Base-by-base conservation (phyloP, 2,113 vertebrate genomes). In the Rhinichthys klamathensis region DNA sequence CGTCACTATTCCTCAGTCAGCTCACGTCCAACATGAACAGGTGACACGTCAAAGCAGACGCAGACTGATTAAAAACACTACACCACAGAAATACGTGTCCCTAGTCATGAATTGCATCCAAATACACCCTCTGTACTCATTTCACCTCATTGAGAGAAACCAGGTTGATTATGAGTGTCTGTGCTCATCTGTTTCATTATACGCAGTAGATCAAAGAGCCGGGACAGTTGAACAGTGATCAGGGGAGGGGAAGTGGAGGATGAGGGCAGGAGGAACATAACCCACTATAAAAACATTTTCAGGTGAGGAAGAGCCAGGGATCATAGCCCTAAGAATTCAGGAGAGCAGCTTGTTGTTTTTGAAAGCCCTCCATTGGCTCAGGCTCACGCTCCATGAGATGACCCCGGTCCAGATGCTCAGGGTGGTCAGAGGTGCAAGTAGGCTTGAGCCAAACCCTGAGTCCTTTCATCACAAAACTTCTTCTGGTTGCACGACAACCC, bases 11-110 rank as follows among this genome's bases (percentile, higher is more conserved):
- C 85, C 81, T 89, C 85, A 85, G 78, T 87, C 85, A 89, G 81
- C 86, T 81, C 72, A 83, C 78, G 56, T 85, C 65, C 82, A 54
- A 85, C 85, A 70, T 87, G 90, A 89, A 86, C 79, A 80, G 78
- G 41, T 87, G 90, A 90, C 88, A 85, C 78, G 89, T 88, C 84
- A 88, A 76, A 86, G 82, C 86, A 86, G 84, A 90, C 89, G 80
- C 84, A 88, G 63, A 75, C 88, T 90, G 90, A 92, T 93, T 92
- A 92, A 91, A 92, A 83, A 91, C 38, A 70, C 81, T 84, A 41
- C 35, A 18, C 38, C 86, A 80, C 82, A 82, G 10, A 72, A 46
- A 72, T 23, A 60, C 18, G 30, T 56, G 54, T 83, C 18, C 46
- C 75, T 46, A 69, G 54, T 83, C 84, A 46, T 90, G 88, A 89